Conservation (phyloP, 2,797 vertebrate genomes). For the Clarias fuscus region DNA sequence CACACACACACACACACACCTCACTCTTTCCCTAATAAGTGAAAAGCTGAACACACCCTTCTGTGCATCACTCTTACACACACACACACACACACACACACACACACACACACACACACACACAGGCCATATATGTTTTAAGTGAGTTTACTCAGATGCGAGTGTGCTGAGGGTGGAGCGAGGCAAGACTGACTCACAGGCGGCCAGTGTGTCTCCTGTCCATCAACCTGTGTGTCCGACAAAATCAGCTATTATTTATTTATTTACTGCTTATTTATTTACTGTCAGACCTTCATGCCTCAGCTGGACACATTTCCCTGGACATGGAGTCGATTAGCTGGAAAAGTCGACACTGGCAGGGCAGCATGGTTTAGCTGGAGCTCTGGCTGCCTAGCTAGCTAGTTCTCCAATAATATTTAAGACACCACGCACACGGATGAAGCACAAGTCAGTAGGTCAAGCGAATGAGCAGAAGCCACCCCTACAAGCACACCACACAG, state of each 20-base stretch:
- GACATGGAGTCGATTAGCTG: background rate
- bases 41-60: constrained; percentile 32
- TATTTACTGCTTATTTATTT: constrained; percentile 15
- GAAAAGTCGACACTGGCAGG: constrained; percentile 10
- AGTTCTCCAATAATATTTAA: background rate
- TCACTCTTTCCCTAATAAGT: constrained; percentile 4
- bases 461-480: background rate
- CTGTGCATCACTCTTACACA: background rate
- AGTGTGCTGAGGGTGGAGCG: constrained; percentile 13
- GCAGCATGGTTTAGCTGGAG: background rate
- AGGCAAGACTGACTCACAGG: constrained; percentile 42
- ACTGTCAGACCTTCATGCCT: constrained; percentile 13
- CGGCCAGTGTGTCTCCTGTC: constrained; percentile 32
- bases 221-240: constrained; percentile 29
- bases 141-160: constrained; percentile 18
- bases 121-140: constrained; percentile 14
- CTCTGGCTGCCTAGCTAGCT: background rate
- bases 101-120: constrained; percentile 23
- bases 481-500: background rate
- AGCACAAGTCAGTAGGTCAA: background rate
- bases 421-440: too few species aligned
- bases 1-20: constrained; percentile 23
- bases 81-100: constrained; percentile 28
- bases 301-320: background rate
- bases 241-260: constrained; percentile 10